Percentiles rank a stretch among this genome's conserved stretches.
Evolutionary conservation across 2,113 vertebrate genomes (phyloP).

Genomic region (Lates calcarifer): DNA sequence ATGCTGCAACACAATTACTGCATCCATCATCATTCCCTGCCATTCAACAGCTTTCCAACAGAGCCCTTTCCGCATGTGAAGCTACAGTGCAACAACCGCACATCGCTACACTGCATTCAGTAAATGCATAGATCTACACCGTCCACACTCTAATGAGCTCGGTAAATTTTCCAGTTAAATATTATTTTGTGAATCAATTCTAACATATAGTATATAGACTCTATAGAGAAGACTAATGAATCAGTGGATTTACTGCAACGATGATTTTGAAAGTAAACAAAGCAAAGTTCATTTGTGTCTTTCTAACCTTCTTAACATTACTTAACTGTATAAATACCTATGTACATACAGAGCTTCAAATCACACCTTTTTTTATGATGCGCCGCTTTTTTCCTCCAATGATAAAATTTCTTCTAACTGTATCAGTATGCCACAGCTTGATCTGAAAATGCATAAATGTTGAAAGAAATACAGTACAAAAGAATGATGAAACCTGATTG

Average conservation of each 20-base stretch:
- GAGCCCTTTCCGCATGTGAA: slow-evolving; percentile 28
- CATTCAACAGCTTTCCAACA: slow-evolving; percentile 13
- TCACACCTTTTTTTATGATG: slow-evolving; percentile 2
- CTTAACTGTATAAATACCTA: slow-evolving; percentile 52
- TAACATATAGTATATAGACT: slow-evolving; percentile 42
- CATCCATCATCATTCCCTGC: slow-evolving; percentile 11
- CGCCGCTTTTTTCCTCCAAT: not conserved
- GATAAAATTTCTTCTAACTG: not conserved
- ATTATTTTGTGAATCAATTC: slow-evolving; percentile 20
- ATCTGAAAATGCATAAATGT: slow-evolving; percentile 21
- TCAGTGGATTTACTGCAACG: slow-evolving; percentile 47
- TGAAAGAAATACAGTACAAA: slow-evolving; percentile 37
- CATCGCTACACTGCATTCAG: slow-evolving; percentile 12
- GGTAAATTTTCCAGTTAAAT: slow-evolving; percentile 39
- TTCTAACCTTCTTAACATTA: not conserved
- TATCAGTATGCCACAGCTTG: not conserved
- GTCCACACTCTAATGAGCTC: slow-evolving; percentile 9
- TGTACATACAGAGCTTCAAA: slow-evolving; percentile 47
- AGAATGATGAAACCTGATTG: slow-evolving; percentile 1
- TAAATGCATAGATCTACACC: slow-evolving; percentile 1
- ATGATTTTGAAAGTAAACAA: slow-evolving; percentile 38
- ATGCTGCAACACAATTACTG: not conserved
- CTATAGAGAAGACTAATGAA: slow-evolving; percentile 18
- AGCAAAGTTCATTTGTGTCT: not conserved
- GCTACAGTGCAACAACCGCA: slow-evolving; percentile 25